Conservation (phyloP, 2,113 vertebrate genomes). For the Poicephalus gulielmi region DNA sequence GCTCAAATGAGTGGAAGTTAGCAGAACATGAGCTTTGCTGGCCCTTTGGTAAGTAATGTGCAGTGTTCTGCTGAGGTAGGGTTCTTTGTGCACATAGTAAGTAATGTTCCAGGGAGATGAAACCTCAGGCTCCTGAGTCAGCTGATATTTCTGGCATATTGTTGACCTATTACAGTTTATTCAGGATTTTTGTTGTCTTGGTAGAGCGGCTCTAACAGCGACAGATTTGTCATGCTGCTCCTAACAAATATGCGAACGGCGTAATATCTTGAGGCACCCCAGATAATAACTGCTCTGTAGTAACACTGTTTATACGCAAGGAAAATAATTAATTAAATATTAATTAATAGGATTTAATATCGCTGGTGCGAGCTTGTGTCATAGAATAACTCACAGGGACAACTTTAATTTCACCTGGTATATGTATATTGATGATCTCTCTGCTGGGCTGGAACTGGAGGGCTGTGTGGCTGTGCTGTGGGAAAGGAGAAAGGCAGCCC, state of each 20-base stretch:
- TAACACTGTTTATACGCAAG: background rate
- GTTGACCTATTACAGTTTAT: slow-evolving; percentile 49
- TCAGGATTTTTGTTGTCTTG: slow-evolving; percentile 39
- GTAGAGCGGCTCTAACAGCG: background rate
- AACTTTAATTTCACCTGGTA: slow-evolving; percentile 37
- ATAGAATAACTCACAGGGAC: background rate
- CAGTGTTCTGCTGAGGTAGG: slow-evolving; percentile 39
- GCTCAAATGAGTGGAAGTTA: background rate
- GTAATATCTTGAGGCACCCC: background rate
- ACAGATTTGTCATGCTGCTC: slow-evolving; percentile 39
- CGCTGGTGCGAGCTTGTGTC: background rate
- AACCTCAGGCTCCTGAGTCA: slow-evolving; percentile 52
- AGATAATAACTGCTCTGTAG: background rate
- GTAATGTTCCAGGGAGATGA: slow-evolving; percentile 25
- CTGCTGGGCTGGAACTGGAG: background rate
- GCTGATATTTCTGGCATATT: slow-evolving; percentile 61
- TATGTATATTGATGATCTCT: background rate
- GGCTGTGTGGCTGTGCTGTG: fast-evolving
- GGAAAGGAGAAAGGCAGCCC: background rate
- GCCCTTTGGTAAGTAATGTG: background rate
- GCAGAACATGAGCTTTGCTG: background rate
- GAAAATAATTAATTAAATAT: slow-evolving; percentile 18
- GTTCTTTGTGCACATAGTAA: slow-evolving; percentile 1
- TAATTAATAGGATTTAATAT: slow-evolving; percentile 43
- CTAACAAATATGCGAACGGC: slow-evolving; percentile 14